phyloP scores from a whole-genome alignment of 2,113 vertebrate genomes.

The Amphilophus citrinellus region DNA sequence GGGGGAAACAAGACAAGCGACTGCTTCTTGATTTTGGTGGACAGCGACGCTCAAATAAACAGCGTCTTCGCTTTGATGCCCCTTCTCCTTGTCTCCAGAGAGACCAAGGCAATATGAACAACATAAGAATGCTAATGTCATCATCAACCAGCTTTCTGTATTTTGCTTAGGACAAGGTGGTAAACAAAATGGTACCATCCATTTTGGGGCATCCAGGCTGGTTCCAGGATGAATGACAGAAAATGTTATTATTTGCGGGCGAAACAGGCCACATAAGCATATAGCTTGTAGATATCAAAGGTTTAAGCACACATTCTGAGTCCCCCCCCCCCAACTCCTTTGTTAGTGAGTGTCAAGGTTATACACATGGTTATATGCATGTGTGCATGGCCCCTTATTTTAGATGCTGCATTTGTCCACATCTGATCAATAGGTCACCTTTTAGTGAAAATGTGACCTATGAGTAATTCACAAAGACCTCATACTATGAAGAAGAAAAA shows the following conservation, averaged over 20 bases:
- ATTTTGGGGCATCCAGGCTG: slow-evolving; percentile 18
- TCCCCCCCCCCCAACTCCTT: neutral
- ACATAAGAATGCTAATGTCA: slow-evolving; percentile 60
- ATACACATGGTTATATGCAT: slow-evolving; percentile 9
- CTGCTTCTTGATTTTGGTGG: slow-evolving; percentile 19
- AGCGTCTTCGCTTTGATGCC: slow-evolving; percentile 40
- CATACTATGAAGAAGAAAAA: neutral
- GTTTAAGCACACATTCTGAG: slow-evolving; percentile 56
- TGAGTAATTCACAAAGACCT: slow-evolving; percentile 12
- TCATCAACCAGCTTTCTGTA: slow-evolving; percentile 51
- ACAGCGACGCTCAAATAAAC: slow-evolving; percentile 63
- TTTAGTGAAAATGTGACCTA: slow-evolving; percentile 38
- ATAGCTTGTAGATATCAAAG: slow-evolving; percentile 54
- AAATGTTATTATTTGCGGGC: slow-evolving; percentile 59
- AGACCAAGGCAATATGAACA: slow-evolving; percentile 44
- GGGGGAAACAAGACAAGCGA: slow-evolving; percentile 36
- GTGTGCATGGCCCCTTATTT: slow-evolving; percentile 13
- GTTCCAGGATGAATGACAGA: slow-evolving; percentile 61
- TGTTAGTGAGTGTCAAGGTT: slow-evolving; percentile 45
- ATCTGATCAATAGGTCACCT: slow-evolving; percentile 36
- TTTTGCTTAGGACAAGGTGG: slow-evolving; percentile 15
- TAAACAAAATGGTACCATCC: slow-evolving; percentile 36
- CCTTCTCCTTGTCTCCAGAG: slow-evolving; percentile 45
- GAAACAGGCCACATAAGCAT: slow-evolving; percentile 44
- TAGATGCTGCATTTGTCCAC: slow-evolving; percentile 13